These are phyloP conservation scores for Athetis lepigone DNA, from an alignment of 2,888 invertebrate genomes.

Conservation along the genomic window DNA sequence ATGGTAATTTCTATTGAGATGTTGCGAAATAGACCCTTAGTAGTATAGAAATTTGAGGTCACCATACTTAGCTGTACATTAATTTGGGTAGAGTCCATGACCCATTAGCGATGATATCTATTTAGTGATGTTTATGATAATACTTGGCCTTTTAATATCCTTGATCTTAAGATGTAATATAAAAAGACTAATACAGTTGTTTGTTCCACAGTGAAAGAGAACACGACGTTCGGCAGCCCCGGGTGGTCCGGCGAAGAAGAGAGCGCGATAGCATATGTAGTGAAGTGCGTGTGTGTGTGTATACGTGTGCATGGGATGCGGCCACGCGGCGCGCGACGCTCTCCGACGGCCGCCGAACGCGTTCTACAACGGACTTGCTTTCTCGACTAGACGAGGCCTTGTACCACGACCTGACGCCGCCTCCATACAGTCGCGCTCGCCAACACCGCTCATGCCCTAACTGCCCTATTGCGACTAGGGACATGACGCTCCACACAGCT, in stretches of 20 bases:
- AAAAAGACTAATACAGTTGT: constrained; percentile 35
- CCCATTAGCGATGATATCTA: background rate
- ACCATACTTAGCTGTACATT: background rate
- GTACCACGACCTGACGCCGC: constrained; percentile 41
- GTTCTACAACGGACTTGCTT: constrained; percentile 63
- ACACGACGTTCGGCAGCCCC: constrained; percentile 84
- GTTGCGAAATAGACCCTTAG: background rate
- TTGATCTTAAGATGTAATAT: too few species aligned
- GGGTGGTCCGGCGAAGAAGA: constrained; percentile 82
- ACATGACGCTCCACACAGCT: constrained; percentile 2
- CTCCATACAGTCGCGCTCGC: constrained; percentile 35
- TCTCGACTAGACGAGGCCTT: constrained; percentile 72
- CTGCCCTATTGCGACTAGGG: constrained; percentile 23
- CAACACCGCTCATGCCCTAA: constrained; percentile 4
- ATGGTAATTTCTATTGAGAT: too few species aligned
- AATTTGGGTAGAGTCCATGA: background rate
- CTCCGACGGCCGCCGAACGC: constrained; percentile 61
- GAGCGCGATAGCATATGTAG: constrained; percentile 78
- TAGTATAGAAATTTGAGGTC: background rate
- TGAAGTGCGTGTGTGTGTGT: constrained; percentile 57
- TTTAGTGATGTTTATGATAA: too few species aligned
- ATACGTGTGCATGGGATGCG: constrained; percentile 55
- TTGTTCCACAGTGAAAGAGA: constrained; percentile 84
- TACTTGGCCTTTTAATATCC: too few species aligned
- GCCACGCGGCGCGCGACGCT: constrained; percentile 30